Evolutionary conservation across 2,888 invertebrate genomes (phyloP).

Genomic region (Nomada goodeniana): DNA sequence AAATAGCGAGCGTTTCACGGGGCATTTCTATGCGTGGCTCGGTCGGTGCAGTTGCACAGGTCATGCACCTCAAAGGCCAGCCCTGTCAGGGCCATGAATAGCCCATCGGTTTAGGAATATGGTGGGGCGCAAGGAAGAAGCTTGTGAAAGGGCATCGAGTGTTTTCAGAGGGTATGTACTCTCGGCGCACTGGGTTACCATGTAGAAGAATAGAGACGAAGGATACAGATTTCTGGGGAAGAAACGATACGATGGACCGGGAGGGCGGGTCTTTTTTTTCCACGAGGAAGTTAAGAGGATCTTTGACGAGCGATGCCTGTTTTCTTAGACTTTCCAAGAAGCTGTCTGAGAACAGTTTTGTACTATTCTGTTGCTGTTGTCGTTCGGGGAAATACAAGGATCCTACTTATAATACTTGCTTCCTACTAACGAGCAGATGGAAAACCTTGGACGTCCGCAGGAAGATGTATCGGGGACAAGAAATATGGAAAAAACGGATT

Average conservation of each 20-base stretch:
- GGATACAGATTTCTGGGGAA: conserved; percentile 13
- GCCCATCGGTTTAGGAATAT: conserved; percentile 64
- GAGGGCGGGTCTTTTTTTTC: background rate
- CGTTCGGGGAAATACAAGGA: background rate
- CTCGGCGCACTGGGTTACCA: conserved; percentile 19
- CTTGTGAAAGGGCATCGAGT: conserved; percentile 65
- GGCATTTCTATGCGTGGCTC: conserved; percentile 53
- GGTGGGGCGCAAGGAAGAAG: conserved; percentile 35
- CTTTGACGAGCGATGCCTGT: background rate
- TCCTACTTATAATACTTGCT: background rate
- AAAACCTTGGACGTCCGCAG: too few relatives aligned
- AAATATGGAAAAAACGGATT: background rate
- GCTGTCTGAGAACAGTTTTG: background rate
- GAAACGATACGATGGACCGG: conserved; percentile 44
- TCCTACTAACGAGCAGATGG: background rate
- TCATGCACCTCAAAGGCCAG: conserved; percentile 68
- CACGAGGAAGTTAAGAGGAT: background rate
- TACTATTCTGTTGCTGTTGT: background rate
- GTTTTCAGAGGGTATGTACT: conserved; percentile 59
- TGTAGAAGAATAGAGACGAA: conserved; percentile 55
- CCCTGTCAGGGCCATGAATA: conserved; percentile 70
- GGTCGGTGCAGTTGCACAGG: conserved; percentile 62
- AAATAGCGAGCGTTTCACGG: conserved; percentile 61
- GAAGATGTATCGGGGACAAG: too few relatives aligned
- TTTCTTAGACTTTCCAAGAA: background rate